phyloP scores from a whole-genome alignment of 2,888 invertebrate genomes.

The Megalurothrips usitatus region DNA sequence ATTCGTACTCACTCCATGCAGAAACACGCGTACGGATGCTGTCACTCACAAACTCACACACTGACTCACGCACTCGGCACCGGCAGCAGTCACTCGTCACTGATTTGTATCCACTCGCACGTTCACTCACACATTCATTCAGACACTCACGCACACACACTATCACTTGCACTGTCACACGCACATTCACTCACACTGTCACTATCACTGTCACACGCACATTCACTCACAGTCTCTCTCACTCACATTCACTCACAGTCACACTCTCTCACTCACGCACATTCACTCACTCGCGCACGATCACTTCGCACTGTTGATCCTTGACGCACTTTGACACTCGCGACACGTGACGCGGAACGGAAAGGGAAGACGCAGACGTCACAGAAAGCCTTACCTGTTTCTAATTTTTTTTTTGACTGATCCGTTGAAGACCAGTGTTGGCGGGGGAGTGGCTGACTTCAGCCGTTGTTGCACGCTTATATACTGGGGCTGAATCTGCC shows the following conservation, averaged over 20 bases:
- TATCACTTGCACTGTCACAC: neutral
- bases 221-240: neutral
- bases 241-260: neutral
- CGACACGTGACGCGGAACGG: neutral
- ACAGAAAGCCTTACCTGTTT: neutral
- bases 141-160: neutral
- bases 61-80: neutral
- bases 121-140: too few relatives aligned
- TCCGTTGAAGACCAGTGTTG: slow-evolving; percentile 17
- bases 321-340: neutral
- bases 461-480: slow-evolving; percentile 22
- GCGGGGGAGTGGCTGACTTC: slow-evolving; percentile 21
- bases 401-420: slow-evolving; percentile 14
- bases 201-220: neutral
- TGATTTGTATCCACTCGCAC: too few relatives aligned
- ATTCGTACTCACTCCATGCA: too few relatives aligned
- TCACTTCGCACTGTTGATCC: neutral
- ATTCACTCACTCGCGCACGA: neutral
- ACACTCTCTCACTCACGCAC: neutral
- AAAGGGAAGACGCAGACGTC: too few relatives aligned
- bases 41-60: too few relatives aligned
- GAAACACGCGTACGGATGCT: too few relatives aligned
- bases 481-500: neutral
- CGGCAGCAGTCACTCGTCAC: neutral
- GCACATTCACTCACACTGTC: neutral